Base-by-base conservation (phyloP, 2,888 invertebrate species). In the Bimastos eiseni region DNA sequence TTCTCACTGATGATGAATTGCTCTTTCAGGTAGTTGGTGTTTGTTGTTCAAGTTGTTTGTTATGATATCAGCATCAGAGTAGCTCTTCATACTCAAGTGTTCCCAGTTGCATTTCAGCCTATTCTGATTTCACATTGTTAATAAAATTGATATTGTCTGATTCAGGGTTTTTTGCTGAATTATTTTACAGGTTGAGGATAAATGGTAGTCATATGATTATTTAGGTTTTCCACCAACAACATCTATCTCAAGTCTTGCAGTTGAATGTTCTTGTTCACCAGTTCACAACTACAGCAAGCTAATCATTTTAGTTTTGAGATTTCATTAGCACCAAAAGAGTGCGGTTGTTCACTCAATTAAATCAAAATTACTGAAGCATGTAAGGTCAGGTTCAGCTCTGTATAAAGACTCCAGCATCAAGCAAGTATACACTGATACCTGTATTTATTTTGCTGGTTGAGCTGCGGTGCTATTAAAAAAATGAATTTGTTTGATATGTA, bases 121-220 rank as follows among this genome's bases (percentile, higher is more conserved):
- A 24, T 24, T 49, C 49, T 49, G 24, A 49, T 49, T 49, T 49
- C 49, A n/a, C n/a, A 8, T 70, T 70, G n/a, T 70, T 70, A 70
- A 70, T 70, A 70, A 70, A 70, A 70, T 70, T 70, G 70, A 70
- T n/a, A 70, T 70, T n/a, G 70, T 70, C 70, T 70, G 70, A 70
- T 70, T 70, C n/a, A n/a, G n/a, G n/a, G 70, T 70, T 70, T 30
- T 70, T 70, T 8, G 1, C 11, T 3, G n/a, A 70, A n/a, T 70
- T 70, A n/a, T 70, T n/a, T n/a, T 30, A n/a, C n/a, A n/a, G 30
- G 70, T n/a, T 70, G 70, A n/a, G 30, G n/a, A 70, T 15, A n/a
- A n/a, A 70, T n/a, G 70, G n/a, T 70, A 5, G 11, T 70, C n/a
- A 13, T 1, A 17, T 70, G 70, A 70, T 70, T 70, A n/a, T 30